phyloP scores from a whole-genome alignment of 2,797 vertebrate genomes.

The Melanotaenia boesemani region DNA sequence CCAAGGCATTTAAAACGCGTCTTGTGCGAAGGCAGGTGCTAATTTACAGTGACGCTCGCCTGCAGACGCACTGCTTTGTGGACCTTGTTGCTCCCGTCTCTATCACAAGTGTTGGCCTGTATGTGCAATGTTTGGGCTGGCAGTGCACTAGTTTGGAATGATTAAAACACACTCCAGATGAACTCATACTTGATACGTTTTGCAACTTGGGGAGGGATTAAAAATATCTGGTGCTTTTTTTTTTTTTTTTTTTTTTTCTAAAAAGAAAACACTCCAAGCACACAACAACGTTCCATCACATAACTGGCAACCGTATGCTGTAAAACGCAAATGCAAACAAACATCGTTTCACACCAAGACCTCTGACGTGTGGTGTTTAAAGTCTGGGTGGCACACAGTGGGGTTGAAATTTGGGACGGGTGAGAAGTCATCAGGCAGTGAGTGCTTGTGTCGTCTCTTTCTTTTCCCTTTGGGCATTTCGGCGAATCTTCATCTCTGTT shows the following conservation, averaged over 20 bases:
- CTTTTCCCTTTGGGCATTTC: constrained; percentile 94
- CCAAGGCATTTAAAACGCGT: constrained; percentile 49
- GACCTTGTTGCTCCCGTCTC: constrained; percentile 52
- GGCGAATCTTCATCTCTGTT: constrained; percentile 98
- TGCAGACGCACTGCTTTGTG: constrained; percentile 53
- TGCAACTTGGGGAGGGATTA: constrained; percentile 28
- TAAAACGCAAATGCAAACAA: constrained; percentile 71
- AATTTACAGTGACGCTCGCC: constrained; percentile 50
- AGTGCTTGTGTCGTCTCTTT: constrained; percentile 89
- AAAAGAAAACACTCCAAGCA: constrained; percentile 56
- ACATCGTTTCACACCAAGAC: constrained; percentile 51
- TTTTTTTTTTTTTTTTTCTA: background rate
- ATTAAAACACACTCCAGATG: constrained; percentile 42
- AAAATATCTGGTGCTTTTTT: constrained; percentile 31
- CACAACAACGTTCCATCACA: constrained; percentile 69
- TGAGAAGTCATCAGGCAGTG: constrained; percentile 34
- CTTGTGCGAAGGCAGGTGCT: constrained; percentile 67
- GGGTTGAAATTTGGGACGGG: constrained; percentile 36
- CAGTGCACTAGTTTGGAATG: constrained; percentile 69
- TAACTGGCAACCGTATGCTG: constrained; percentile 62
- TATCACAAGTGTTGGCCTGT: constrained; percentile 73
- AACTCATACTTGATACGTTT: constrained; percentile 29
- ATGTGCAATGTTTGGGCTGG: constrained; percentile 76
- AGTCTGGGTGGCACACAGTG: constrained; percentile 60
- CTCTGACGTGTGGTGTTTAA: constrained; percentile 39